Conservation (phyloP, 2,888 invertebrate species). For the Mactromeris polynyma region DNA sequence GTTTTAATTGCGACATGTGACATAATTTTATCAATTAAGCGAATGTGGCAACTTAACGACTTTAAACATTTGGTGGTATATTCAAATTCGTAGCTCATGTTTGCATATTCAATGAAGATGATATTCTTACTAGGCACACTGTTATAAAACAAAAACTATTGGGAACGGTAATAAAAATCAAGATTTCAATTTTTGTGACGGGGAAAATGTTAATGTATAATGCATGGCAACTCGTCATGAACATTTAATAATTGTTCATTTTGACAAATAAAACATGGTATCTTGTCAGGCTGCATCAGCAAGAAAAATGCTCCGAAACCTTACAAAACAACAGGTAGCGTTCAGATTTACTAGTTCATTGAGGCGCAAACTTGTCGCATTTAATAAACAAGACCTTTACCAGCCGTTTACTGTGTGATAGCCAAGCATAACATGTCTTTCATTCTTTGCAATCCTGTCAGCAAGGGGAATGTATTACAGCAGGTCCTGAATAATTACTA, state of each 20-base stretch:
- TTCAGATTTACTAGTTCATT: not conserved
- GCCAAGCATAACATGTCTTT: not conserved
- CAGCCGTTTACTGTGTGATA: not conserved
- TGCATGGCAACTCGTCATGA: constrained; percentile 29
- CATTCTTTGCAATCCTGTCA: not conserved
- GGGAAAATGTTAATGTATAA: constrained; percentile 31
- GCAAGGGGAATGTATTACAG: not conserved
- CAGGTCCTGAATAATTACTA: not conserved
- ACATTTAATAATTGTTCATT: constrained; percentile 31
- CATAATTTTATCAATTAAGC: constrained; percentile 72
- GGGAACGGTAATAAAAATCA: constrained; percentile 31
- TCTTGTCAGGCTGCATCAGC: constrained; percentile 4
- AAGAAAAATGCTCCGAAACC: not conserved
- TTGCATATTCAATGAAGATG: constrained; percentile 48
- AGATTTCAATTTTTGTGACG: constrained; percentile 10
- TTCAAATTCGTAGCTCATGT: constrained; percentile 50
- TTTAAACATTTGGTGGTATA: constrained; percentile 70
- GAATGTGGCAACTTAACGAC: constrained; percentile 70
- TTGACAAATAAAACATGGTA: constrained; percentile 39
- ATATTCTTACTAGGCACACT: not conserved
- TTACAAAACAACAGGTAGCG: not conserved
- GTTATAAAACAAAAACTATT: constrained; percentile 23
- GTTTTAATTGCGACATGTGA: constrained; percentile 70
- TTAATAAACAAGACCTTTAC: constrained; percentile 1
- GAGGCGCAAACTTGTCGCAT: constrained; percentile 5